Base-by-base conservation (phyloP, 2,113 vertebrate species). In the Laticauda colubrina region DNA sequence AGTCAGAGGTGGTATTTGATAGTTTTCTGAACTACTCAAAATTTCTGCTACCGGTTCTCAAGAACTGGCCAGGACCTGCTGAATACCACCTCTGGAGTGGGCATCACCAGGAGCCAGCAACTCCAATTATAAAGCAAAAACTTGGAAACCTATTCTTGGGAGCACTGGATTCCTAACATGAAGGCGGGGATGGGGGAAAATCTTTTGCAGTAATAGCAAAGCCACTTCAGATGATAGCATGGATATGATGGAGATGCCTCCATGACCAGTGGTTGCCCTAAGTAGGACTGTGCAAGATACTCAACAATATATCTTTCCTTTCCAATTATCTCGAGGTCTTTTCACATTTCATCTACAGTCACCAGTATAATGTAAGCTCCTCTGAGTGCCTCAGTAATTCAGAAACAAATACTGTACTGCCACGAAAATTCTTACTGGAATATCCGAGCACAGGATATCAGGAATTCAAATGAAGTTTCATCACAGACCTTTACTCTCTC, bases 401-500 rank as follows among this genome's bases (percentile, higher is more conserved):
- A 39, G 20, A 51, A 85, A 89, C 29, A 51, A 85, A 92, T 61
- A 92, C 23, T 34, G 8, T 64, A 64, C 11, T 6, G 5, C 6
- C 18, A 57, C 7, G 29, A 10, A 59, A n/a, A 57, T 92, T 24
- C 39, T 12, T 7, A 51, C 15, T 56, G 24, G 24, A 21, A 86
- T 93, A 9, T 34, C 54, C 61, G 23, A 43, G 26, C 8, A 10
- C 48, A 48, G 15, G 43, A 34, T n/a, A 89, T 89, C n/a, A 29
- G 85, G 54, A 59, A 89, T 45, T 59, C 39, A 53, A 15, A 6
- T 39, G 29, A 90, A 43, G 39, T 87, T 90, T 93, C 81, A 93
- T 95, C 94, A 90, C 3, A 91, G 3, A 4, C 94, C 87, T 91
- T 87, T 45, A 24, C 45, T 1, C 53, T 57, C 91, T 57, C 69